Percentiles rank a stretch among this genome's conserved stretches.
Conservation (phyloP, 2,113 vertebrate genomes). For the Lamprotornis superbus region DNA sequence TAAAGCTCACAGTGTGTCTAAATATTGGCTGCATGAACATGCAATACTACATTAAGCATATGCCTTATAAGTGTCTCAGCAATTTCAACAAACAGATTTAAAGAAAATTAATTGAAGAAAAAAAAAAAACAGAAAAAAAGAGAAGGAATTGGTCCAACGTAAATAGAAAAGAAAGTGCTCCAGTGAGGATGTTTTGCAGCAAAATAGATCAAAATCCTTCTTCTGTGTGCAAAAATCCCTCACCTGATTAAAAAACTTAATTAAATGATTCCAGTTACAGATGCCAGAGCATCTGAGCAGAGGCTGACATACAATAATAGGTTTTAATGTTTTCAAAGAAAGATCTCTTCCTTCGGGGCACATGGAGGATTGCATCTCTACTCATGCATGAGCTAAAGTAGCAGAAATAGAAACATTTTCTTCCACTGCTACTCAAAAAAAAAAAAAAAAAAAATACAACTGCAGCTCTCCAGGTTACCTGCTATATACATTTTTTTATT, state of each 20-base stretch:
- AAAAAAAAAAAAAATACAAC: fast-evolving
- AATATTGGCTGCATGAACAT: not conserved
- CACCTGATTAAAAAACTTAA: not conserved
- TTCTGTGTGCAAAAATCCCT: not conserved
- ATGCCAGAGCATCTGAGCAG: not conserved
- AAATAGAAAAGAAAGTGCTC: not conserved
- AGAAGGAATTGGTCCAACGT: not conserved
- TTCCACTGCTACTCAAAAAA: not conserved
- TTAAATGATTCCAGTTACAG: not conserved
- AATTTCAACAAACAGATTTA: not conserved
- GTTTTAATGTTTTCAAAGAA: not conserved
- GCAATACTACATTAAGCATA: not conserved
- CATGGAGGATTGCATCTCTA: not conserved
- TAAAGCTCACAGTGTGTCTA: not conserved
- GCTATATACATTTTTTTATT: not conserved
- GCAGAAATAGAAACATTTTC: not conserved
- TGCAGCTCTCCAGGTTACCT: not conserved
- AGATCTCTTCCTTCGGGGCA: not conserved
- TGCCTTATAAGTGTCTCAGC: not conserved
- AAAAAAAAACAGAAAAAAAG: not conserved
- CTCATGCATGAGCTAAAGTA: not conserved
- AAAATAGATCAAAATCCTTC: not conserved
- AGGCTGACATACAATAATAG: not conserved
- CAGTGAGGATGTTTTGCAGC: not conserved
- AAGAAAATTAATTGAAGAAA: not conserved